These are phyloP conservation scores for Helicoverpa zea DNA, from an alignment of 1,140 invertebrate species.

Conservation along the genomic window DNA sequence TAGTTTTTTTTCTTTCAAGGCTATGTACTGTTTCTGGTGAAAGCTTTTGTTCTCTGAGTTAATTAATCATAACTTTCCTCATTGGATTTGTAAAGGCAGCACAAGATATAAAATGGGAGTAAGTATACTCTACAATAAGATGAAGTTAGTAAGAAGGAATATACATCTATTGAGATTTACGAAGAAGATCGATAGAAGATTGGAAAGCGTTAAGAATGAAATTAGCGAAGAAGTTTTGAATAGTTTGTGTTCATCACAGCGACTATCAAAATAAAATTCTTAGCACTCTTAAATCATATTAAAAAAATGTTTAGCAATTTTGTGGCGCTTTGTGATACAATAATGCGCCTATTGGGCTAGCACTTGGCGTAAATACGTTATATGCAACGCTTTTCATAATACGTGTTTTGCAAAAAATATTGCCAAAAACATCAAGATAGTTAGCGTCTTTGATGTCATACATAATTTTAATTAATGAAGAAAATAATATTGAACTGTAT, in stretches of 20 bases:
- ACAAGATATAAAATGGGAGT: conserved; percentile 10
- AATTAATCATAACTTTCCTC: neutral
- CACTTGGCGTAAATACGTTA: too few relatives aligned
- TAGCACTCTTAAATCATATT: neutral
- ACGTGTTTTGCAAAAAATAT: too few relatives aligned
- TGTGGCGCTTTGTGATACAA: too few relatives aligned
- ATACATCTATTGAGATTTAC: neutral
- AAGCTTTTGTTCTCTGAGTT: too few relatives aligned
- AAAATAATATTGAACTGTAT: too few relatives aligned
- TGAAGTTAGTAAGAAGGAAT: neutral
- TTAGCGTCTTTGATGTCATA: neutral
- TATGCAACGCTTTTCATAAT: too few relatives aligned
- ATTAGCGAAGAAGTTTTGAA: neutral
- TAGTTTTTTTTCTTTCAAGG: too few relatives aligned
- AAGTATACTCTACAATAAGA: neutral
- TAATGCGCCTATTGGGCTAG: too few relatives aligned
- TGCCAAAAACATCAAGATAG: too few relatives aligned
- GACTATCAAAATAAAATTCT: too few relatives aligned
- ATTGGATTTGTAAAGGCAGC: neutral
- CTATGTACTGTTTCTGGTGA: too few relatives aligned
- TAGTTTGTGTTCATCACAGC: too few relatives aligned
- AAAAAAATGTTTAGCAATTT: neutral
- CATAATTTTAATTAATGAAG: neutral
- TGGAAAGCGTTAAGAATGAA: neutral
- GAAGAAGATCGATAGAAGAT: neutral